A percentile compares a stretch with the other conserved stretches of the same genome.
phyloP scores from a whole-genome alignment of 2,888 invertebrate species.

The Resseliella maxima region DNA sequence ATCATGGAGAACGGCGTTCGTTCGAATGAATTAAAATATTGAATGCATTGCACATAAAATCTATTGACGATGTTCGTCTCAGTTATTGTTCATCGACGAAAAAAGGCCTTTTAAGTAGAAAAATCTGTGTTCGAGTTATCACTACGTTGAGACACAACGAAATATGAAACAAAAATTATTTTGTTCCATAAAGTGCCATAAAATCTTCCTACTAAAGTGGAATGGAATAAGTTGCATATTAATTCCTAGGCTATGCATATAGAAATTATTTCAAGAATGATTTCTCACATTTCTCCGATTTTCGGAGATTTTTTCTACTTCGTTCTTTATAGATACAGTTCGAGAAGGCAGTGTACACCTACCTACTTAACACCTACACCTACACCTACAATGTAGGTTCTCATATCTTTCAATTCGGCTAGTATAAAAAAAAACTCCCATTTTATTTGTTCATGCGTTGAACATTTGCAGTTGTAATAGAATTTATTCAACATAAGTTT shows the following conservation, averaged over 20 bases:
- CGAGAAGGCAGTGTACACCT: no score
- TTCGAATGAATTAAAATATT: constrained; percentile 49
- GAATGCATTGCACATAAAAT: constrained; percentile 34
- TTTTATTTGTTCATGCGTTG: not conserved
- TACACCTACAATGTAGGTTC: no score
- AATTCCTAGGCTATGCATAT: not conserved
- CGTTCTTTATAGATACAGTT: no score
- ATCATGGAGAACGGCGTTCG: not conserved
- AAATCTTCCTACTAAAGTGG: not conserved
- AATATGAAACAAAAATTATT: constrained; percentile 28
- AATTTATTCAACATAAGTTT: constrained; percentile 1
- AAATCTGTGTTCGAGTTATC: not conserved
- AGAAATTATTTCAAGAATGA: no score
- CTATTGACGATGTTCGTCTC: constrained; percentile 1
- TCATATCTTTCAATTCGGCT: no score
- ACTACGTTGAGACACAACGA: not conserved
- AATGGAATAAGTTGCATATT: not conserved
- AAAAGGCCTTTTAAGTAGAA: not conserved
- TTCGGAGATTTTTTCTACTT: no score
- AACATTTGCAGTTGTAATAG: not conserved
- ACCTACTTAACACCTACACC: no score
- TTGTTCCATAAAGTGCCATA: not conserved
- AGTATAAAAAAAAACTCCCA: not conserved
- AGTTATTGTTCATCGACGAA: constrained; percentile 8
- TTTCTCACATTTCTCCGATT: no score